Base-by-base conservation (phyloP, 2,797 vertebrate genomes). In the Botia kubotai region DNA sequence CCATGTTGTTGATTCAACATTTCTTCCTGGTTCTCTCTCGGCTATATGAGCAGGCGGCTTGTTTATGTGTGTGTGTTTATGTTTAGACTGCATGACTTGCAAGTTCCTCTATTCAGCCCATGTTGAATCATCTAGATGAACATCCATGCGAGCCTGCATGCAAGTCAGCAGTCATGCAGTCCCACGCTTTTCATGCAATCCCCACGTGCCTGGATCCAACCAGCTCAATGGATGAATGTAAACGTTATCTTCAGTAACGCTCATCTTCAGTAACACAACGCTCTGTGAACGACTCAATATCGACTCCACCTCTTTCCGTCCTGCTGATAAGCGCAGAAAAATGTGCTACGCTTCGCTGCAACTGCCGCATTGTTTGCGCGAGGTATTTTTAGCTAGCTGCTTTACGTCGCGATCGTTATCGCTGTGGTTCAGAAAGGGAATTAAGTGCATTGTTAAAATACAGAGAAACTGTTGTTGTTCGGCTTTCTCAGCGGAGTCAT, bases 261-360 rank as follows among this genome's bases (percentile, higher is more conserved):
- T 77, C 13, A 77, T 80, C 43, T 74, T 80, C 23, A 55, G 77
- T 77, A 86, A 86, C 36, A 2, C 0, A 7, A 83, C 11, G 6
- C 50, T 3, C 43, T 6, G 14, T 66, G 19, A 71, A 23, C 76
- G 53, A 13, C 6, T 48, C 4, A 75, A 72, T 46, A 79, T 43
- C 55, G 73, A 71, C 53, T 48, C 26, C 67, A 39, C 17, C 46
- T 50, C 65, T 26, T 14, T 33, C 33, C 10, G n/a, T 2, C 55
- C 19, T 60, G 17, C 14, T 55, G 19, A n/a, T 26, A 21, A 8
- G 6, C 36, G 6, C 36, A 46, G 48, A 63, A 46, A 58, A 67
- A 67, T 33, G 60, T 2, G 0, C 17, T 14, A 12, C 26, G 13
- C n/a, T 19, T n/a, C 48, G 50, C 8, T 23, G 21, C 36, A 72